A percentile compares a stretch with the other conserved stretches of the same genome.
Conservation (phyloP, 2,797 vertebrate genomes). For the Thamnophis elegans region DNA sequence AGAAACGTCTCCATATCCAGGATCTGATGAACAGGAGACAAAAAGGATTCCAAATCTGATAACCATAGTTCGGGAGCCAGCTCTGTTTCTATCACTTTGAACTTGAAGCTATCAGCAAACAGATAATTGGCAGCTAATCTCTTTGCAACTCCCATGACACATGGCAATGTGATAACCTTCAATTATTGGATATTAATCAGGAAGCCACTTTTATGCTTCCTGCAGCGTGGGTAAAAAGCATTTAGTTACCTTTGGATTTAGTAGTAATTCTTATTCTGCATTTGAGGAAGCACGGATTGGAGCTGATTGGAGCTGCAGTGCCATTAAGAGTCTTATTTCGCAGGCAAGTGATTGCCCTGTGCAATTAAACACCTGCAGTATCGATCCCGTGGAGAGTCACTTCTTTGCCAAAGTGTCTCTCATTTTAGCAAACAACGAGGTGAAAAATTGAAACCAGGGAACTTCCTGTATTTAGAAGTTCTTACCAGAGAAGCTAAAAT, state of each 20-base stretch:
- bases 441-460: conserved; percentile 14
- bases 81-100: background rate
- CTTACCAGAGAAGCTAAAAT: background rate
- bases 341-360: conserved; percentile 34
- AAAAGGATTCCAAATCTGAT: background rate
- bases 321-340: conserved; percentile 36
- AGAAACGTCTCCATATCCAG: background rate
- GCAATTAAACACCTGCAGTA: conserved; percentile 46
- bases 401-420: conserved; percentile 22
- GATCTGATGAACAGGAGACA: background rate
- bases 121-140: conserved; percentile 1
- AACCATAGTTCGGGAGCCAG: background rate
- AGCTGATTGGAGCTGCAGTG: conserved; percentile 22
- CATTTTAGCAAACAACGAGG: conserved; percentile 7
- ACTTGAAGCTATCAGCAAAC: background rate
- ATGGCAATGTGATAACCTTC: conserved; percentile 30
- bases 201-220: conserved; percentile 27
- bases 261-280: conserved; percentile 35
- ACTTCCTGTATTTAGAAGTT: background rate
- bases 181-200: conserved; percentile 37
- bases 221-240: conserved; percentile 27
- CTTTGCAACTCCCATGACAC: background rate
- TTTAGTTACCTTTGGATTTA: conserved; percentile 33
- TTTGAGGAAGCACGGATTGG: conserved; percentile 19
- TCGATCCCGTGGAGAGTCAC: conserved; percentile 2